Percentiles rank a stretch among this genome's conserved stretches.
Conservation (phyloP, 2,888 invertebrate genomes). For the Spicauda simplicius region DNA sequence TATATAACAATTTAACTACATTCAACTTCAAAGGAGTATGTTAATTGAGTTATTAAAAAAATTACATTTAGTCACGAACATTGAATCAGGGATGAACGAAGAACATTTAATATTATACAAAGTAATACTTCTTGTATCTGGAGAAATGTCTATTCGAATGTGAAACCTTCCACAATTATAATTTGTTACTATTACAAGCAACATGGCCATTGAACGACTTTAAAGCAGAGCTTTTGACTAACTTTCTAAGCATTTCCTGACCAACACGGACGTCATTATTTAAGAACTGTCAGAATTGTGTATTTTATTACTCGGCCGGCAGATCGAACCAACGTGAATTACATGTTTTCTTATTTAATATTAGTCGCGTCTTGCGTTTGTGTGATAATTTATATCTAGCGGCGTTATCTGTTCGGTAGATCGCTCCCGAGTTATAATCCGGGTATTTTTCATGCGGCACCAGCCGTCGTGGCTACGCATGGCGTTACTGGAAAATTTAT, state of each 20-base stretch:
- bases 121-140: background rate
- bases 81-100: slow-evolving; percentile 8
- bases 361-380: slow-evolving; percentile 80
- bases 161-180: slow-evolving; percentile 14
- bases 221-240: slow-evolving; percentile 58
- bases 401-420: slow-evolving; percentile 73
- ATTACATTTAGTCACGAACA: slow-evolving; percentile 56
- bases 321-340: slow-evolving; percentile 79
- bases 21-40: background rate
- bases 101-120: background rate
- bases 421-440: slow-evolving; percentile 82
- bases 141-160: slow-evolving; percentile 4
- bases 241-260: slow-evolving; percentile 81
- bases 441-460: slow-evolving; percentile 80
- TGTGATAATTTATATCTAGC: slow-evolving; percentile 80
- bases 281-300: slow-evolving; percentile 82
- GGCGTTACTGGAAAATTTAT: slow-evolving; percentile 72
- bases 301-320: slow-evolving; percentile 77
- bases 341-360: slow-evolving; percentile 84
- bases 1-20: too few species aligned
- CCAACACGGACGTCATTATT: slow-evolving; percentile 80
- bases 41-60: slow-evolving; percentile 47
- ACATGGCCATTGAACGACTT: slow-evolving; percentile 55
- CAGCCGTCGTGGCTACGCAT: slow-evolving; percentile 56
- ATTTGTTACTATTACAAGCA: slow-evolving; percentile 27